These are phyloP conservation scores for Calameuta pallipes DNA, from an alignment of 2,888 invertebrate species.

Conservation along the genomic window DNA sequence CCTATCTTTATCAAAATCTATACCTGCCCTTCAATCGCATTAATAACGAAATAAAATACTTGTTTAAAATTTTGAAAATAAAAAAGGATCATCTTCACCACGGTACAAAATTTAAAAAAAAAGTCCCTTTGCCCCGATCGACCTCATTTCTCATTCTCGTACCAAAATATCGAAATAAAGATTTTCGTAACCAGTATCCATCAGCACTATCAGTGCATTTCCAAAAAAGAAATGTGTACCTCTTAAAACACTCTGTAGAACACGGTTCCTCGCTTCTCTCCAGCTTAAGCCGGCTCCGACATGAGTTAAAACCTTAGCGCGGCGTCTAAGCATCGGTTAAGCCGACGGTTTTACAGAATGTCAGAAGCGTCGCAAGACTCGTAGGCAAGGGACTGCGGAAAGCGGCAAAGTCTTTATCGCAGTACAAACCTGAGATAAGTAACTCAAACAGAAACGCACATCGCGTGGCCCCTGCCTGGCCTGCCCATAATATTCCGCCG, in stretches of 20 bases:
- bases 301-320: neutral
- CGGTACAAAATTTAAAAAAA: too few species aligned
- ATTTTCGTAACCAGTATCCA: too few species aligned
- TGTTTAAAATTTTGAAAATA: neutral
- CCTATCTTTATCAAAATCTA: neutral
- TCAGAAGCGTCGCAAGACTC: neutral
- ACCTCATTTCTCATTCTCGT: too few species aligned
- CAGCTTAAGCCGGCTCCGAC: neutral
- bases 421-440: conserved; percentile 64
- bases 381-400: neutral
- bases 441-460: conserved; percentile 59
- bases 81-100: neutral
- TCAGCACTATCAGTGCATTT: too few species aligned
- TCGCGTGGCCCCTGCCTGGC: conserved; percentile 37
- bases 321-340: neutral
- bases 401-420: conserved; percentile 50
- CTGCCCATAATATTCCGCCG: conserved; percentile 54
- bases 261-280: neutral
- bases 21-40: neutral
- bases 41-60: neutral
- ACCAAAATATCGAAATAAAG: too few species aligned
- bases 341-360: neutral
- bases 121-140: too few species aligned
- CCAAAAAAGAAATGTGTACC: neutral
- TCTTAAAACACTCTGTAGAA: neutral